These are phyloP conservation scores for Miichthys miiuy DNA, from an alignment of 2,797 vertebrate genomes.

Conservation along the genomic window DNA sequence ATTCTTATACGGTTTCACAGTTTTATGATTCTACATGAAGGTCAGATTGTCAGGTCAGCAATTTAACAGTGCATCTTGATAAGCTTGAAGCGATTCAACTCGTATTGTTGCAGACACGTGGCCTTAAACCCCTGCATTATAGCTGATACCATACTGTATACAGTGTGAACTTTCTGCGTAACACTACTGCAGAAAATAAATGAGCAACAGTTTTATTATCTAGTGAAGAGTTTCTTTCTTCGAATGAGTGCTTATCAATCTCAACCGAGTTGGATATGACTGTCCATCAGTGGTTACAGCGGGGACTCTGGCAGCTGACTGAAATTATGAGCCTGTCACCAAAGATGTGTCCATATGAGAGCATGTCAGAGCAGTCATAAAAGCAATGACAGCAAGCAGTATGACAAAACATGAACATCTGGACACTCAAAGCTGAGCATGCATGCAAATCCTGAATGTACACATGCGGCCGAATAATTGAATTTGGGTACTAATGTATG, in stretches of 20 bases:
- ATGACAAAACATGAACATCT: slow-evolving; percentile 63
- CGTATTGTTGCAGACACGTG: neutral
- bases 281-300: slow-evolving; percentile 23
- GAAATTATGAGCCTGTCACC: slow-evolving; percentile 53
- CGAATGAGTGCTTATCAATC: slow-evolving; percentile 10
- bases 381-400: slow-evolving; percentile 38
- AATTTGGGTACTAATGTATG: slow-evolving; percentile 33
- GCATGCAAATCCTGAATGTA: slow-evolving; percentile 40
- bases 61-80: neutral
- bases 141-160: neutral
- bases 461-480: slow-evolving; percentile 40
- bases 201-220: slow-evolving; percentile 8
- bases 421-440: slow-evolving; percentile 29
- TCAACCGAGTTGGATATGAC: slow-evolving; percentile 8
- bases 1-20: neutral
- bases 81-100: slow-evolving; percentile 1
- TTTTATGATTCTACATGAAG: neutral
- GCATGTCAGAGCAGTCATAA: slow-evolving; percentile 45
- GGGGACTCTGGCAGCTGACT: slow-evolving; percentile 39
- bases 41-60: slow-evolving; percentile 26
- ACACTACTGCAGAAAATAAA: neutral
- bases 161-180: neutral
- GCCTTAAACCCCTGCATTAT: slow-evolving; percentile 1
- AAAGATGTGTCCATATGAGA: slow-evolving; percentile 46
- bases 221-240: neutral